Base-by-base conservation (phyloP, 1,140 invertebrate species). In the Drosophila neocordata region DNA sequence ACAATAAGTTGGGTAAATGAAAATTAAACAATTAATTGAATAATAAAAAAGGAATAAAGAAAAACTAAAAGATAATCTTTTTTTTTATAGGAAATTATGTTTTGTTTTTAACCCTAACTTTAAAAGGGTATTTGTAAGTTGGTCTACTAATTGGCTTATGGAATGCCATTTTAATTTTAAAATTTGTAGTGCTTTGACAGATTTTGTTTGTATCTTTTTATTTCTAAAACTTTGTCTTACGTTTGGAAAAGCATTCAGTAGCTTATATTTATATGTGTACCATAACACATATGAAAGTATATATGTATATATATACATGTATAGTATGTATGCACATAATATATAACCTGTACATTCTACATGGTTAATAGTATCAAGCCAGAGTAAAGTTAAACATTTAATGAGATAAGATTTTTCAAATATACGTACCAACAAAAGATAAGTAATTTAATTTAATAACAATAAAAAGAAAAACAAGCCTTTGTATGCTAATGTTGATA, bases 401-500 rank as follows among this genome's bases (percentile, higher is more conserved):
- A 18, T 34, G 53, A 56, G 53, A 56, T 56, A 56, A 56, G 53
- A 56, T 56, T 56, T 56, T 56, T 11, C 27, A 56, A 56, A 56
- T 56, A 34, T 34, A 56, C 9, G 15, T 56, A 56, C 22, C 53
- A 34, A 22, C 20, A 56, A 34, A 56, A 56, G 53, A 56, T 56
- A 56, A 56, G 24, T 34, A 13, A 34, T 56, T 56, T 56, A 34
- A 56, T 34, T 56, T 56, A 56, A 48, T 48, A 48, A 20, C 18
- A 48, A 48, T 20, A 44, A 13, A 15, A 44, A 44, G 41, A 44
- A 44, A 44, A 13, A 44, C 13, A 44, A 3, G 12, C 15, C 2
- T 11, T 9, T 11, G 18, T 48, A 48, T 48, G 15, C 15, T 18
- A 7, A 18, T 20, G 8, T 48, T 8, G 6, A 48, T 48, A 4